Evolutionary conservation across 2,888 invertebrate genomes (phyloP).

Genomic region (Apeira syringaria): DNA sequence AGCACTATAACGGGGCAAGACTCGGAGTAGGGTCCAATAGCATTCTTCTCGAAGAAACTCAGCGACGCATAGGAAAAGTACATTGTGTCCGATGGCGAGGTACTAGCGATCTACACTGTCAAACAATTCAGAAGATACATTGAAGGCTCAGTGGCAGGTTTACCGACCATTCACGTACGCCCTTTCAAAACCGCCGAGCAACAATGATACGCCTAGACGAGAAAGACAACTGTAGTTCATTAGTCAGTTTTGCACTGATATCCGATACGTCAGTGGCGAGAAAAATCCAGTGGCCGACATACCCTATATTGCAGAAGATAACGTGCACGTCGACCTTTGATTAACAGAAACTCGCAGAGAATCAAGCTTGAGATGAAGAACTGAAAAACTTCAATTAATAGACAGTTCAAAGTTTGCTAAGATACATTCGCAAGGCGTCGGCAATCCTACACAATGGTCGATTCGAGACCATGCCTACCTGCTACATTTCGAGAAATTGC

Average conservation of each 20-base stretch:
- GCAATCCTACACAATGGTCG: background rate
- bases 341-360: slow-evolving; percentile 12
- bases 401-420: background rate
- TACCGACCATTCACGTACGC: slow-evolving; percentile 20
- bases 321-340: slow-evolving; percentile 6
- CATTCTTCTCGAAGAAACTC: background rate
- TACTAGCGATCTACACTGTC: background rate
- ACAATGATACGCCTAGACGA: slow-evolving; percentile 14
- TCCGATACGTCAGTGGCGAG: slow-evolving; percentile 27
- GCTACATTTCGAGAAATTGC: background rate
- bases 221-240: slow-evolving; percentile 16
- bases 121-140: slow-evolving; percentile 16
- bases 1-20: background rate
- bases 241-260: slow-evolving; percentile 18
- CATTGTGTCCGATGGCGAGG: slow-evolving; percentile 6
- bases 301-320: slow-evolving; percentile 37
- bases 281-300: slow-evolving; percentile 50
- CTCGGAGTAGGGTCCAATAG: background rate
- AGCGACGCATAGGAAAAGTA: slow-evolving; percentile 9
- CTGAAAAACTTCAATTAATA: background rate
- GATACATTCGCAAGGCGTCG: background rate
- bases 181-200: background rate
- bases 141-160: slow-evolving; percentile 12
- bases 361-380: slow-evolving; percentile 22
- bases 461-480: background rate